Conservation (phyloP, 2,113 vertebrate species). For the Megaceryle torquata region DNA sequence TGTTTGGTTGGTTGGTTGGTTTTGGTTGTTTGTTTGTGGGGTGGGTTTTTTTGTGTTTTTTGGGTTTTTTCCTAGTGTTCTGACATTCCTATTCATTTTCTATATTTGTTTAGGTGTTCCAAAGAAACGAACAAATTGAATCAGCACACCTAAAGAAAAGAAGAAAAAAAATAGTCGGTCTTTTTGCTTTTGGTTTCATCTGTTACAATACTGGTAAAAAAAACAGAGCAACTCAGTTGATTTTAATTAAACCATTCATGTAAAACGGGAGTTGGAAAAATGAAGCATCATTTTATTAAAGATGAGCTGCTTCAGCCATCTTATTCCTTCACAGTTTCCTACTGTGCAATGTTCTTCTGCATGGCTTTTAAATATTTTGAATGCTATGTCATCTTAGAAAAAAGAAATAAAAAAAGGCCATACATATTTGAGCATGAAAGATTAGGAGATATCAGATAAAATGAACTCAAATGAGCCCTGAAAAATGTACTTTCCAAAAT, state of each 20-base stretch:
- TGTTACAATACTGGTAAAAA: background rate
- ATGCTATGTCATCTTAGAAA: background rate
- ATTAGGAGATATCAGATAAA: slow-evolving; percentile 75
- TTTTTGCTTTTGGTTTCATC: background rate
- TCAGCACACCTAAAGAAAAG: background rate
- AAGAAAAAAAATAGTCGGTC: background rate
- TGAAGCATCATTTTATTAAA: background rate
- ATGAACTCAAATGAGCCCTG: slow-evolving; percentile 74
- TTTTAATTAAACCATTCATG: background rate
- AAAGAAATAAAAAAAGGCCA: background rate
- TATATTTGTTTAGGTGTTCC: background rate
- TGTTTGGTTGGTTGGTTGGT: too few species aligned
- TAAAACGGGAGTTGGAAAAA: background rate
- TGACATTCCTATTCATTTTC: background rate
- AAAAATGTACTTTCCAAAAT: slow-evolving; percentile 74
- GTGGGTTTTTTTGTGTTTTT: too few species aligned
- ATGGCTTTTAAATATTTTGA: background rate
- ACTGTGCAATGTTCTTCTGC: background rate
- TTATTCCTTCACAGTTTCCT: background rate
- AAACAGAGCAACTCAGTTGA: background rate
- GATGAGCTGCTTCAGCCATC: background rate
- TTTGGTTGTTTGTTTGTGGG: too few species aligned
- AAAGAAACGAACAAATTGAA: background rate
- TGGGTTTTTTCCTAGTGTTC: background rate
- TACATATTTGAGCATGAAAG: slow-evolving; percentile 71